Percentiles rank a stretch among this genome's conserved stretches.
These are phyloP conservation scores for Ypsolopha scabrella DNA, from an alignment of 2,888 invertebrate species.

Conservation along the genomic window DNA sequence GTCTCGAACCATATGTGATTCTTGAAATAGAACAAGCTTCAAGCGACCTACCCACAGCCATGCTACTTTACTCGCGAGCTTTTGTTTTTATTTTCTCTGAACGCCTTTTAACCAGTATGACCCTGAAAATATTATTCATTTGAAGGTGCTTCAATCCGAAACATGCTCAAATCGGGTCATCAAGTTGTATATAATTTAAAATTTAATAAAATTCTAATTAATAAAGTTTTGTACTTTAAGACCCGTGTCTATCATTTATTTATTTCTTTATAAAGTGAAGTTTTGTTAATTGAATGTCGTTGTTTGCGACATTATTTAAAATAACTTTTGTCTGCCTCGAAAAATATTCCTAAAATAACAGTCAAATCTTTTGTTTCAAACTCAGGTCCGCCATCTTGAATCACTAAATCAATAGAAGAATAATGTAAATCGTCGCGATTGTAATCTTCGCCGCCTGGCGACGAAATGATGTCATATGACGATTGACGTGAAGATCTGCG, in stretches of 20 bases:
- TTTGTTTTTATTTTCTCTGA: background rate
- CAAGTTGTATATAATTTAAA: too few relatives aligned
- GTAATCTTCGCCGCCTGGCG: conserved; percentile 43
- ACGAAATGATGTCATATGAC: conserved; percentile 45
- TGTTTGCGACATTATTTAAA: too few relatives aligned
- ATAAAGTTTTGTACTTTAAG: too few relatives aligned
- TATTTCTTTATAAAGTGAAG: too few relatives aligned
- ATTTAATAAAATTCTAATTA: too few relatives aligned
- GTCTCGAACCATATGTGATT: conserved; percentile 31
- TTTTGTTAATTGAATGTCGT: too few relatives aligned
- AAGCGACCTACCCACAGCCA: background rate
- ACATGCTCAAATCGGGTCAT: too few relatives aligned
- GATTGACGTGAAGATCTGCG: conserved; percentile 10
- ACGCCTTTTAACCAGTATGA: background rate
- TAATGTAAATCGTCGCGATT: conserved; percentile 60
- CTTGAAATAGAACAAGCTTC: conserved; percentile 1
- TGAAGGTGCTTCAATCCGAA: too few relatives aligned
- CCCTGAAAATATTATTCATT: too few relatives aligned
- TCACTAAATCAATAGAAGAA: conserved; percentile 56
- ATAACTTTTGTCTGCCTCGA: too few relatives aligned
- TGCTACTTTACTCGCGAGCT: background rate
- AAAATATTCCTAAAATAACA: background rate
- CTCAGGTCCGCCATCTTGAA: background rate
- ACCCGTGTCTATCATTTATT: too few relatives aligned
- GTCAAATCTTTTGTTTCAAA: background rate